phyloP scores from a whole-genome alignment of 2,113 vertebrate species.

The Calyptommatus sinebrachiatus region DNA sequence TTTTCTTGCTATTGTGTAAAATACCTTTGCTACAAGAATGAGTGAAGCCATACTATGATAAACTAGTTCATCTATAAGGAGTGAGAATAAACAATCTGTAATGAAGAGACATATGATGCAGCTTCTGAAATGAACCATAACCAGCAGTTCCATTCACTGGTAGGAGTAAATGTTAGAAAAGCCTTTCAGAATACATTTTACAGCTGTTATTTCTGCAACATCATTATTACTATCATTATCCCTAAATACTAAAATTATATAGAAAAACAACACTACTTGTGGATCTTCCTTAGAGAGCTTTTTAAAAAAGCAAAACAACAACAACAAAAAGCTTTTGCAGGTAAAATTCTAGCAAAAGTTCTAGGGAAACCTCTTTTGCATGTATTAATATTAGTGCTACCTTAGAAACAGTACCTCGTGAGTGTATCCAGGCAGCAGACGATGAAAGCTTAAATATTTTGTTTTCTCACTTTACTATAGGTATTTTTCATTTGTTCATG shows the following conservation, averaged over 20 bases:
- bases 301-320: slow-evolving; percentile 31
- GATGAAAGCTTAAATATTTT: not conserved
- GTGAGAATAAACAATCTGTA: slow-evolving; percentile 47
- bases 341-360: slow-evolving; percentile 3
- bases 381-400: not conserved
- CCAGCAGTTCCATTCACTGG: slow-evolving; percentile 30
- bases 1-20: slow-evolving; percentile 71
- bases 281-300: slow-evolving; percentile 2
- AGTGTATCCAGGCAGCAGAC: not conserved
- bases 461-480: too few relatives aligned
- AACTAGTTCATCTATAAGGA: slow-evolving; percentile 70
- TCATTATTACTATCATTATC: slow-evolving; percentile 6
- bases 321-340: not conserved
- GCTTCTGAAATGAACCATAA: slow-evolving; percentile 58
- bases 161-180: slow-evolving; percentile 42
- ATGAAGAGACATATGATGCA: slow-evolving; percentile 49
- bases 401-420: not conserved
- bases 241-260: slow-evolving; percentile 13
- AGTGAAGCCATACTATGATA: slow-evolving; percentile 70
- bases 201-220: not conserved
- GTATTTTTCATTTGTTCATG: too few relatives aligned
- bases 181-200: slow-evolving; percentile 5
- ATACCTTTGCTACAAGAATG: slow-evolving; percentile 66
- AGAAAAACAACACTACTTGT: not conserved
- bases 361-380: slow-evolving; percentile 26